Evolutionary conservation across 92 coral and sea anemone genomes (phyloP).

Genomic region (Epizoanthus scotinus): DNA sequence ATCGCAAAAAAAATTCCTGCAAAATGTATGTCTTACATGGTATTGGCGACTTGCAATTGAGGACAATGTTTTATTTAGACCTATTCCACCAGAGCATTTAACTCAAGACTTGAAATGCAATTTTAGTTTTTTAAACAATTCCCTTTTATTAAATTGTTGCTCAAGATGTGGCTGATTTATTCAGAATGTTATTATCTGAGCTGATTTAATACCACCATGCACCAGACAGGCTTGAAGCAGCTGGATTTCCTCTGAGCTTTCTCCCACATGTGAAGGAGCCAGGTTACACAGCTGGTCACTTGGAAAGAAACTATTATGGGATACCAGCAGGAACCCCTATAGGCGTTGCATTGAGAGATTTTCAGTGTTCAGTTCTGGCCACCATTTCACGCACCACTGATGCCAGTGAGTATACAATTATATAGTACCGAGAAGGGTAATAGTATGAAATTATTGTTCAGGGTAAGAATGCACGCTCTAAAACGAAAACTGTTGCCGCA

Average conservation of each 20-base stretch:
- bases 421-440: too few relatives aligned
- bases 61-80: too few relatives aligned
- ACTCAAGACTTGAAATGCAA: too few relatives aligned
- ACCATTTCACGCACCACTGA: constrained; percentile 54
- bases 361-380: constrained; percentile 94
- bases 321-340: constrained; percentile 79
- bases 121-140: too few relatives aligned
- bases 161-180: not conserved
- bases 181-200: not conserved
- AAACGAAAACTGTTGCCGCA: too few relatives aligned
- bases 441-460: too few relatives aligned
- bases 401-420: constrained; percentile 83
- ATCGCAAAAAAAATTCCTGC: too few relatives aligned
- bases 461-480: too few relatives aligned
- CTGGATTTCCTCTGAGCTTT: constrained; percentile 73
- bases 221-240: constrained; percentile 47
- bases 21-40: too few relatives aligned
- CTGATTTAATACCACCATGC: not conserved
- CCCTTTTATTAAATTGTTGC: too few relatives aligned
- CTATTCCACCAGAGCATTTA: too few relatives aligned
- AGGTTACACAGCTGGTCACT: constrained; percentile 71
- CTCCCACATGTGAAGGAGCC: constrained; percentile 73
- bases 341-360: constrained; percentile 91
- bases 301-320: constrained; percentile 55
- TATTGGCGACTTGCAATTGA: too few relatives aligned